These are phyloP conservation scores for Unio pictorum DNA, from an alignment of 2,888 invertebrate species.

Conservation along the genomic window DNA sequence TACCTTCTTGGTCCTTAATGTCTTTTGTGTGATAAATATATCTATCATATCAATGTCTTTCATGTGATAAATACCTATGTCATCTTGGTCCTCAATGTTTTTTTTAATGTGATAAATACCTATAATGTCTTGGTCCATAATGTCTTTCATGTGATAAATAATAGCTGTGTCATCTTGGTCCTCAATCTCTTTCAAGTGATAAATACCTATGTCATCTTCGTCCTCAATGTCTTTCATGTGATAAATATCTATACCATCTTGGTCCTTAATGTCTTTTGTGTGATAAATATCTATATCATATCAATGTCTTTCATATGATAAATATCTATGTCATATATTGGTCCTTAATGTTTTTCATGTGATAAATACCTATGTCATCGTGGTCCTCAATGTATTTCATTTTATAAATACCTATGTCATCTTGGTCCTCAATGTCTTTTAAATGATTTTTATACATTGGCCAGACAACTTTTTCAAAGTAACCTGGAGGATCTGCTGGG, in stretches of 20 bases:
- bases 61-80: no score
- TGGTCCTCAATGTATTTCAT: constrained; percentile 46
- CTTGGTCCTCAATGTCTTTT: constrained; percentile 17
- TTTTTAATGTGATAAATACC: constrained; percentile 51
- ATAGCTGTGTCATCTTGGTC: constrained; percentile 74
- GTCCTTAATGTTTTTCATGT: constrained; percentile 3
- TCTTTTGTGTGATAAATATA: constrained; percentile 16
- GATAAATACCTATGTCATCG: constrained; percentile 51
- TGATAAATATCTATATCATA: no score
- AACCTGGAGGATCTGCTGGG: constrained; percentile 89
- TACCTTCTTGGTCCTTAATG: constrained; percentile 48
- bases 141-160: no score
- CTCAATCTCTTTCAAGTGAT: no score
- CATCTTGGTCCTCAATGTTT: constrained; percentile 74
- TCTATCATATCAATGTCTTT: background rate
- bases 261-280: no score
- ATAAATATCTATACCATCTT: no score
- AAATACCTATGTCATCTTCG: no score
- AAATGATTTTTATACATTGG: constrained; percentile 79
- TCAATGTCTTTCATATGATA: constrained; percentile 50
- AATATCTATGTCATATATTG: no score
- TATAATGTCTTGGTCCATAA: constrained; percentile 15
- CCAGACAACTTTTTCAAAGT: constrained; percentile 93
- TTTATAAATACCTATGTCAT: no score
- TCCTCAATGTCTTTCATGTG: no score